phyloP scores from a whole-genome alignment of 2,797 vertebrate species.

The Microcaecilia unicolor region DNA sequence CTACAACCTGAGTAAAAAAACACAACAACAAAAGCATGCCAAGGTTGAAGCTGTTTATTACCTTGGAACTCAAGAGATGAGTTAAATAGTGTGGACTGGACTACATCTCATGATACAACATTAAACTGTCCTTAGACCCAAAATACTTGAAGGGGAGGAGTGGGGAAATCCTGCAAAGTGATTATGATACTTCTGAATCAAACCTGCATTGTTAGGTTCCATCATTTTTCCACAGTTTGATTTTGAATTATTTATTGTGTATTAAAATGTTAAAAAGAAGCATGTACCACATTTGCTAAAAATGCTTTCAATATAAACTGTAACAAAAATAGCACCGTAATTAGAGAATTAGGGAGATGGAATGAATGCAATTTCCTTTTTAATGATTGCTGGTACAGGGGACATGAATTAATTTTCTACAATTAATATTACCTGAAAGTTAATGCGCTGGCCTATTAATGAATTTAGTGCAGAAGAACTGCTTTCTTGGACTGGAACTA shows the following conservation, averaged over 20 bases:
- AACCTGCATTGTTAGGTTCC: neutral
- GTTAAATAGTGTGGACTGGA: too few species aligned
- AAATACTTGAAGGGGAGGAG: too few species aligned
- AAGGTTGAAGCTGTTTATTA: too few species aligned
- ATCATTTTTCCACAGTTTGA: too few species aligned
- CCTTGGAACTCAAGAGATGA: too few species aligned
- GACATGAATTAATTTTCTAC: constrained; percentile 58
- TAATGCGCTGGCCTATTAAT: constrained; percentile 60
- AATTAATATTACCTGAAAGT: constrained; percentile 57
- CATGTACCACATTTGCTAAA: neutral
- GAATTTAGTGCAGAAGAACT: constrained; percentile 31
- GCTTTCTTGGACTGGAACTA: constrained; percentile 1
- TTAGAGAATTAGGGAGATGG: constrained; percentile 3
- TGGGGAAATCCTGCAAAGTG: too few species aligned
- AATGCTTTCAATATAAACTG: neutral
- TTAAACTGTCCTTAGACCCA: too few species aligned
- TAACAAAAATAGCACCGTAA: constrained; percentile 1
- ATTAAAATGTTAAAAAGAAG: neutral
- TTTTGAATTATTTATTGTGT: neutral
- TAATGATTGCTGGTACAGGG: constrained; percentile 56
- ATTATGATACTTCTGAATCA: neutral
- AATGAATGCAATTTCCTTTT: constrained; percentile 38
- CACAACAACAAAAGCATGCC: too few species aligned
- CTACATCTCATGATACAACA: too few species aligned
- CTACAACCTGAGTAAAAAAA: too few species aligned